Evolutionary conservation across 2,888 invertebrate species (phyloP), one percentile per base, ranked within the genome.

Genomic region (Pristionchus arcanus): DNA sequence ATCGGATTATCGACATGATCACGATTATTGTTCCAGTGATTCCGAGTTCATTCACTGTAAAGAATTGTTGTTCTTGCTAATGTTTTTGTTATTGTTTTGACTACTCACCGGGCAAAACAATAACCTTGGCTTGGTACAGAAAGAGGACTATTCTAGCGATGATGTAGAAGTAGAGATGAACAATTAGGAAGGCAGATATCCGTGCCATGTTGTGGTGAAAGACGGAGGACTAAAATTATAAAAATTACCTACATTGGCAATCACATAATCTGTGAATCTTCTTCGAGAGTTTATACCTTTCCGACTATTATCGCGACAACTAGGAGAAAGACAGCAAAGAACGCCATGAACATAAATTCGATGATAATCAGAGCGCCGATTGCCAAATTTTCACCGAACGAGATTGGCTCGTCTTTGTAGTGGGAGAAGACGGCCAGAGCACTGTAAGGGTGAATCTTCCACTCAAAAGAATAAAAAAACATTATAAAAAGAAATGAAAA

Each of bases 131-230:
- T 53, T 81, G 81, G 21, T 81, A 81, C n/a, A 81, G 81, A 28
- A 42, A 81, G 9, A 81, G n/a, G 3, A 81, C 81, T 11, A 81
- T 53, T 53, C 81, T 25, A 1, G 81, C 53, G 28, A 81, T 16
- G 28, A 81, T 81, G 53, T 81, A 81, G 13, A 81, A 53, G 28
- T 81, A 81, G n/a, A 81, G 42, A 81, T 81, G 81, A 28, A 53
- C 19, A 15, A 81, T 81, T 49, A 81, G 49, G 49, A 49, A 81
- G 15, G 81, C 81, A 0, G 28, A n/a, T 1, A 81, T 42, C 15
- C 81, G n/a, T 11, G 25, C 25, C 81, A 81, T 81, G 28, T 81
- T 81, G 15, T 25, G 49, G 37, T 81, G 81, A 7, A 81, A 81
- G n/a, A 81, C 81, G 0, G 81, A 49, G 11, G 81, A 53, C 81